These are phyloP conservation scores for Typhlomys cinereus DNA, from an alignment of 2,113 vertebrate species.

Conservation along the genomic window DNA sequence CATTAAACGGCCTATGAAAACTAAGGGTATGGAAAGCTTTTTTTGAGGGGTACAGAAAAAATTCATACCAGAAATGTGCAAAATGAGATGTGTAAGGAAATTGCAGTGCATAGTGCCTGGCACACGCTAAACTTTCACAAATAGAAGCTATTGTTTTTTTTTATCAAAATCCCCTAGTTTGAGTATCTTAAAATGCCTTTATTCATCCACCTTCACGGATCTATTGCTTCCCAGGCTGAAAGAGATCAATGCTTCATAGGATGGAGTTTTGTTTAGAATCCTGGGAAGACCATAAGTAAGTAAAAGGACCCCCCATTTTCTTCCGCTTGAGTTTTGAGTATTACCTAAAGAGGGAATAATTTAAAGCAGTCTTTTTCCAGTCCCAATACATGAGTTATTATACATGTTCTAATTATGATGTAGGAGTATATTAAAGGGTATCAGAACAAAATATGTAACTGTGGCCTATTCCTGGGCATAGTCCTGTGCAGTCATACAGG, in stretches of 20 bases:
- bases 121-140: background rate
- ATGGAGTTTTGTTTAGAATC: background rate
- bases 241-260: background rate
- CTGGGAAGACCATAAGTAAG: background rate
- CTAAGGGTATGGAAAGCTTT: background rate
- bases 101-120: background rate
- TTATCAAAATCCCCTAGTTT: slow-evolving; percentile 15
- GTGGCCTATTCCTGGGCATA: background rate
- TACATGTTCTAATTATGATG: background rate
- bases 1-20: background rate
- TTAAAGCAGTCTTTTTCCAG: background rate
- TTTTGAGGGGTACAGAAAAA: background rate
- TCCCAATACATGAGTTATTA: background rate
- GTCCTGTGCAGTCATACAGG: background rate
- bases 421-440: background rate
- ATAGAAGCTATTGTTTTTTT: background rate
- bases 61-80: background rate
- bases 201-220: background rate
- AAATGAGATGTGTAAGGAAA: background rate
- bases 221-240: background rate
- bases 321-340: background rate
- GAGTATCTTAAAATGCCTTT: background rate
- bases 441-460: background rate
- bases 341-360: background rate
- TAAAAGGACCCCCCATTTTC: background rate